Evolutionary conservation across 2,888 invertebrate genomes (phyloP).

Genomic region (Eueremaeus valkanovi): DNA sequence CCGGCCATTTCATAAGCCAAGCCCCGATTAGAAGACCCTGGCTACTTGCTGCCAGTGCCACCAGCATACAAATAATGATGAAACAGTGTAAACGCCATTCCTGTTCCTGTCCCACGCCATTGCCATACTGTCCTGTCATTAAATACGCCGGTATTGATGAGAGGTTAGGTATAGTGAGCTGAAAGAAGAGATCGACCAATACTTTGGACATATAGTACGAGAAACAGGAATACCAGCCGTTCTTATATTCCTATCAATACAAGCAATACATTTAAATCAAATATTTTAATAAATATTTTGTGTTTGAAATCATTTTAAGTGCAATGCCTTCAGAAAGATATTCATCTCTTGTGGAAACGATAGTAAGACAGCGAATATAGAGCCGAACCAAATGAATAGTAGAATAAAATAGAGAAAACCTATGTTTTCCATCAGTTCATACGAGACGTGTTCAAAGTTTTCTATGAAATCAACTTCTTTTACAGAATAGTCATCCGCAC

Average conservation of each 20-base stretch:
- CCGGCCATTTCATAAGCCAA: conserved; percentile 31
- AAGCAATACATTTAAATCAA: background rate
- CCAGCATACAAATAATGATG: conserved; percentile 60
- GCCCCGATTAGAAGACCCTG: conserved; percentile 88
- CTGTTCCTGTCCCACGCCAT: conserved; percentile 60
- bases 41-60: conserved; percentile 86
- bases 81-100: conserved; percentile 55
- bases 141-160: conserved; percentile 61
- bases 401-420: background rate
- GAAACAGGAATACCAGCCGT: conserved; percentile 81
- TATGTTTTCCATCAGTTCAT: background rate
- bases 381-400: background rate
- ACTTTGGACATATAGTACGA: conserved; percentile 76
- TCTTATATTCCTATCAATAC: conserved; percentile 75
- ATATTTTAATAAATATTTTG: background rate
- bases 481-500: background rate
- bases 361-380: conserved; percentile 9
- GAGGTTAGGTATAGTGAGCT: conserved; percentile 10
- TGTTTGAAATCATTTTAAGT: too few species aligned
- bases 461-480: background rate
- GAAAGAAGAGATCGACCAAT: conserved; percentile 71
- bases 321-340: background rate
- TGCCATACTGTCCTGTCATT: conserved; percentile 89
- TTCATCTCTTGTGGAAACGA: conserved; percentile 1
- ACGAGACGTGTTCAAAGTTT: background rate